Evolutionary conservation across 2,797 vertebrate genomes (phyloP), one percentile per base, ranked within the genome.

Genomic region (Kryptopterus vitreolus): DNA sequence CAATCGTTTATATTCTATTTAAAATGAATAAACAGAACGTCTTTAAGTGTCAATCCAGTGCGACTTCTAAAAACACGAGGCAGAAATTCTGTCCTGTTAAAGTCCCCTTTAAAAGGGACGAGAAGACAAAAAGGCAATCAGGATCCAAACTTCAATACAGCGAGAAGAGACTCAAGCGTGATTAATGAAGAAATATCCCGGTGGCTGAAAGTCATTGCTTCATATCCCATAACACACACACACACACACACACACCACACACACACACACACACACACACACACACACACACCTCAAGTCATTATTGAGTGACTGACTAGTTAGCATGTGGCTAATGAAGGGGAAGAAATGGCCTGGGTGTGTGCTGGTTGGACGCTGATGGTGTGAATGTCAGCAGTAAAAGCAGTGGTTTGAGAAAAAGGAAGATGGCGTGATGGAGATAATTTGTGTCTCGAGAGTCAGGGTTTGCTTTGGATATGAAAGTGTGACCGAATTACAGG

Each of bases 301-400:
- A 79, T 81, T 75, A 76, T 24, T 22, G 81, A 86, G 82, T 76
- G 82, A 79, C 79, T 71, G 71, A 76, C 86, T 81, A 81, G 87
- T 85, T 85, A 85, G 70, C 61, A 62, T 63, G 82, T 50, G 82
- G 73, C 84, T 88, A 90, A 91, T 90, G 85, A 88, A 81, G 85
- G 65, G 77, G 81, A 89, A 88, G 85, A 80, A 82, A 87, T 87
- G 81, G 77, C 58, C 72, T 31, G 81, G 78, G 82, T 83, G 80
- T 38, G 79, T 80, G 86, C 69, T 88, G 76, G 86, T 79, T 61
- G 71, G 26, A 50, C 59, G 43, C 29, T 78, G 84, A 78, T 80
- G 63, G 77, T 78, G 74, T 75, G 43, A 63, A 76, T 62, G 68
- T 57, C 69, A 38, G 43, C 82, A 84, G 59, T 86, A 84, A 86